Percentiles rank a stretch among this genome's conserved stretches.
Evolutionary conservation across 2,888 invertebrate species (phyloP).

Genomic region (Phasia obesa): DNA sequence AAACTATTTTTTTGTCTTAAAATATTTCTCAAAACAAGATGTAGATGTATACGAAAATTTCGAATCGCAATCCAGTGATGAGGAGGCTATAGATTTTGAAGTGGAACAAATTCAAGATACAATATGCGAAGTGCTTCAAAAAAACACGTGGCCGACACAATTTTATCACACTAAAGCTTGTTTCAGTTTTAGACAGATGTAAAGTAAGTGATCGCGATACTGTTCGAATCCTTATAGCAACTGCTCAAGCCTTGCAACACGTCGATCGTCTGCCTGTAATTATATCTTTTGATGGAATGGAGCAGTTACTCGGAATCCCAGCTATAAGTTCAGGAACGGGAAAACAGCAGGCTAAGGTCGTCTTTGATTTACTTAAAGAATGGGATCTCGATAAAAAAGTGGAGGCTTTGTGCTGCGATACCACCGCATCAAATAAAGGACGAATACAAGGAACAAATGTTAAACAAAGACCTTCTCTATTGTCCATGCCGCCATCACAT

Average conservation of each 20-base stretch:
- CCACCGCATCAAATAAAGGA: constrained; percentile 4
- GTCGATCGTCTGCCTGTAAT: not conserved
- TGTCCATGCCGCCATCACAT: constrained; percentile 21
- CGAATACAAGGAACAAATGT: constrained; percentile 1
- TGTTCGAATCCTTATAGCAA: not conserved
- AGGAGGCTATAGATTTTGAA: not conserved
- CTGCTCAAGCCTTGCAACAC: not conserved
- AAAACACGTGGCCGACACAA: not conserved
- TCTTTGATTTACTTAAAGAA: constrained; percentile 3
- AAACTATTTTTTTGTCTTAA: no score
- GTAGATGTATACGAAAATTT: not conserved
- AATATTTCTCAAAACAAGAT: no score
- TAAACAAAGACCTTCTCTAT: constrained; percentile 20
- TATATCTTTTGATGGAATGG: constrained; percentile 5
- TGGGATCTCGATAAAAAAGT: constrained; percentile 6
- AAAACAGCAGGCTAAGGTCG: no score
- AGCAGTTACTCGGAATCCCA: constrained; percentile 1
- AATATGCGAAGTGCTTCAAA: not conserved
- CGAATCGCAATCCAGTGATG: constrained; percentile 3
- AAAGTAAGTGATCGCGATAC: not conserved
- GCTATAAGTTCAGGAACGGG: not conserved
- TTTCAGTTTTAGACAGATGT: not conserved
- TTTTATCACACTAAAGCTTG: constrained; percentile 8
- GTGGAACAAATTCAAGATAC: not conserved
- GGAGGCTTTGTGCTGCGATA: not conserved